Base-by-base conservation (phyloP, 2,797 vertebrate species). In the Pipistrellus kuhlii region DNA sequence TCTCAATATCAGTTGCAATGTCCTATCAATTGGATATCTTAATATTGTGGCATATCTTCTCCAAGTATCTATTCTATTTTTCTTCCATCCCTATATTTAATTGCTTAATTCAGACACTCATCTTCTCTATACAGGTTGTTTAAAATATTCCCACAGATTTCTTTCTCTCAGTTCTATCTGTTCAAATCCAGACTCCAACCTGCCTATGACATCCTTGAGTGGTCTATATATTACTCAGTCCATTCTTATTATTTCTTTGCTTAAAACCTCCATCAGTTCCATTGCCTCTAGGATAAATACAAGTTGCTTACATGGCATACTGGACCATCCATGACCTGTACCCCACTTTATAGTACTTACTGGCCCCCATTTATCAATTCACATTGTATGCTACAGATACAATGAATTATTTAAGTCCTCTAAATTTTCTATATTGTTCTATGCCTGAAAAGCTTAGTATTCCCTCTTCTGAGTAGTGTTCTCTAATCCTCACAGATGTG, bases 401-500 rank as follows among this genome's bases (percentile, higher is more conserved):
- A 12, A 27, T 25, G 3, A 69, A 51, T 35, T 73, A 53, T 55
- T 85, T 44, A 53, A 44, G 11, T 77, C 41, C 32, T 68, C 30
- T n/a, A 62, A 35, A 44, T 69, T 41, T 84, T 66, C 18, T 41
- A 48, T 44, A 71, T 59, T 69, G 3, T 76, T 94, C 23, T 59
- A 21, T 14, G 2, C 32, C 57, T 53, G 27, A 85, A 53, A 81
- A 80, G 32, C 35, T 17, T 23, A 69, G 8, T 7, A 44, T 41
- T 85, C 91, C 62, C 21, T 94, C 75, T n/a, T 62, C 81, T 69
- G 25, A 87, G 48, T 59, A 23, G 10, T 84, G 48, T 68, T 51
- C 75, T 51, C n/a, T 75, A 17, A 44, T 25, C 66, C 59, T 66
- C 69, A 89, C 14, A 73, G 35, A 66, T 48, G 10, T 13, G 8